Evolutionary conservation across 2,888 invertebrate species (phyloP).

Genomic region (Drosophila austrosaltans): DNA sequence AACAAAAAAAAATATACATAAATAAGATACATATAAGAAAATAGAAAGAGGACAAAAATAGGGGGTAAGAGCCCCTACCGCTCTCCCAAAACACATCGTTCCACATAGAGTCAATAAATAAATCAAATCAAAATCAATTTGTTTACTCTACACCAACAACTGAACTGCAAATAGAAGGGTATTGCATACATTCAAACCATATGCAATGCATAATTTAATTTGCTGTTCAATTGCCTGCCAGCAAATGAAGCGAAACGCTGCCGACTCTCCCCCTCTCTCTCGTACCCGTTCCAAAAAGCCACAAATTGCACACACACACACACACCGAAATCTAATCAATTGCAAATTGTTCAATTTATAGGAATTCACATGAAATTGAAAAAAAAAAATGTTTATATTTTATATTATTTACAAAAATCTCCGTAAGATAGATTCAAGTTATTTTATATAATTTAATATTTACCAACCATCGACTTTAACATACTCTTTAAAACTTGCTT

Average conservation of each 20-base stretch:
- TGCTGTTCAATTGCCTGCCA: constrained; percentile 74
- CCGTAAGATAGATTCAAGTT: neutral
- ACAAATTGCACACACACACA: constrained; percentile 9
- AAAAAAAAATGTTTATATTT: neutral
- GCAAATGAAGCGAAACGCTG: constrained; percentile 34
- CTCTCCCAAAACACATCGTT: neutral
- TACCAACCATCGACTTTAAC: no score
- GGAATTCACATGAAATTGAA: neutral
- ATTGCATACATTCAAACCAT: constrained; percentile 27
- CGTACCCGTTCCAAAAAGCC: neutral
- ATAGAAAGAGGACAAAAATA: neutral
- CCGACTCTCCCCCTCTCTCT: neutral
- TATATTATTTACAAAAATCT: neutral
- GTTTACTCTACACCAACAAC: constrained; percentile 61
- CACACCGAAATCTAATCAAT: constrained; percentile 5
- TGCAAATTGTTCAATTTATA: constrained; percentile 11
- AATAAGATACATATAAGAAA: constrained; percentile 15
- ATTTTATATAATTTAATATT: neutral
- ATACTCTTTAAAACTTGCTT: no score
- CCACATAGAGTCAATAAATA: constrained; percentile 63
- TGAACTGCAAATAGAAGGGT: constrained; percentile 25
- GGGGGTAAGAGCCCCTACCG: neutral
- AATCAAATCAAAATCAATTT: constrained; percentile 78
- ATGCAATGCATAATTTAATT: constrained; percentile 74
- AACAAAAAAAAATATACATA: neutral